These are phyloP conservation scores for Phania funesta DNA, from an alignment of 2,888 invertebrate genomes.

Conservation along the genomic window DNA sequence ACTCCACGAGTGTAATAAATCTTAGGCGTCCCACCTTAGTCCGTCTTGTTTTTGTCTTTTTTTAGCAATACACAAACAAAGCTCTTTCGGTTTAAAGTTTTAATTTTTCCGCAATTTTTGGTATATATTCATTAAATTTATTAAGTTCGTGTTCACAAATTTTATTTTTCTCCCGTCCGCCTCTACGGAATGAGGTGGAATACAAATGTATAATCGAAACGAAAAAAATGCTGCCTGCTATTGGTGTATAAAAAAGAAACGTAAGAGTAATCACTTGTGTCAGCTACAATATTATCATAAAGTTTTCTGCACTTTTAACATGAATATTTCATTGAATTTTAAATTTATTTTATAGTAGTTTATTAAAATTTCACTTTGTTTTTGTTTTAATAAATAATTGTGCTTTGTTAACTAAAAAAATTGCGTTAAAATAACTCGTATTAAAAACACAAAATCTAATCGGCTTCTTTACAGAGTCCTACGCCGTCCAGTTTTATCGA, in stretches of 20 bases:
- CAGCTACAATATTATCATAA: conserved; percentile 66
- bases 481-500: too few species aligned
- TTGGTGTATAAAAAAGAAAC: conserved; percentile 61
- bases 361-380: conserved; percentile 56
- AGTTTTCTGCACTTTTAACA: conserved; percentile 54
- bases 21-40: conserved; percentile 38
- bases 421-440: conserved; percentile 56
- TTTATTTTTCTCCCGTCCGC: conserved; percentile 61
- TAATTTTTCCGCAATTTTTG: conserved; percentile 23
- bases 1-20: conserved; percentile 63
- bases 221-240: conserved; percentile 63
- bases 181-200: conserved; percentile 69
- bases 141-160: conserved; percentile 48
- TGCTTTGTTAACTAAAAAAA: conserved; percentile 50
- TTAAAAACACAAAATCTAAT: conserved; percentile 65
- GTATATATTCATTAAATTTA: conserved; percentile 54
- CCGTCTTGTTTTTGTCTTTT: not conserved
- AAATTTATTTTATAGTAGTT: conserved; percentile 6
- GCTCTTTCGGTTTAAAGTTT: conserved; percentile 9
- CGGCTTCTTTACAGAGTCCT: conserved; percentile 68
- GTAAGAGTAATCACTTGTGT: conserved; percentile 69
- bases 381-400: conserved; percentile 25
- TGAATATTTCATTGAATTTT: conserved; percentile 25
- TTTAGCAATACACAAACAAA: conserved; percentile 10
- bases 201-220: conserved; percentile 68